These are phyloP conservation scores for Eurytoma californica DNA, from an alignment of 2,888 invertebrate species.

Conservation along the genomic window DNA sequence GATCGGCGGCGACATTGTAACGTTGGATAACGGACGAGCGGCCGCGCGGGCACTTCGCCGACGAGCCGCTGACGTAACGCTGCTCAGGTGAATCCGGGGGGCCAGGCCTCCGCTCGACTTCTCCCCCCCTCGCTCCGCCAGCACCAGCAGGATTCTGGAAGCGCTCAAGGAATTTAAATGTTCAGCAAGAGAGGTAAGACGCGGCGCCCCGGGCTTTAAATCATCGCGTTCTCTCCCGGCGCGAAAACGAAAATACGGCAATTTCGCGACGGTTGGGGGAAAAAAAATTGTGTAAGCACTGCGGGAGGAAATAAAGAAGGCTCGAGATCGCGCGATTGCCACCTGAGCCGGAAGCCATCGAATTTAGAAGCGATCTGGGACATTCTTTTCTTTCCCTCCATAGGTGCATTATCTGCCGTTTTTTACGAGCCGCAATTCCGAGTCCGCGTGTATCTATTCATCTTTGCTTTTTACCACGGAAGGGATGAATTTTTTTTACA, in stretches of 20 bases:
- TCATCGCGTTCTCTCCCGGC: no score
- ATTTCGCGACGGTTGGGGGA: no score
- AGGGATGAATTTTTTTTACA: no score
- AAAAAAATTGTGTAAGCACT: background rate
- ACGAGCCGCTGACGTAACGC: background rate
- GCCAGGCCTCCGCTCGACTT: no score
- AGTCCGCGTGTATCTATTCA: no score
- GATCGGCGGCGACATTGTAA: slow-evolving; percentile 33
- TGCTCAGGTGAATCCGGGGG: background rate
- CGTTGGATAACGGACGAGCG: slow-evolving; percentile 33
- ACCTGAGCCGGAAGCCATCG: background rate
- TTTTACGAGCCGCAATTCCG: no score
- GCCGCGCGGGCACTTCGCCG: background rate
- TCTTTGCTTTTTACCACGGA: no score
- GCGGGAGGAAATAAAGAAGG: no score
- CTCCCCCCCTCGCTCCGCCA: background rate
- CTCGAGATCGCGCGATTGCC: background rate
- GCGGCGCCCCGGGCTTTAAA: background rate
- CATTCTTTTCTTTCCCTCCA: background rate
- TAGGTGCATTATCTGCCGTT: no score
- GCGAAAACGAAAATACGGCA: no score
- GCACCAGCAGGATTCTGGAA: slow-evolving; percentile 51
- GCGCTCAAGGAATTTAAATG: slow-evolving; percentile 62
- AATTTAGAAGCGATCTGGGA: no score
- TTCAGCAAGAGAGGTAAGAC: slow-evolving; percentile 61